Percentiles rank a stretch among this genome's conserved stretches.
Conservation (phyloP, 2,797 vertebrate species). For the Agapornis canus region DNA sequence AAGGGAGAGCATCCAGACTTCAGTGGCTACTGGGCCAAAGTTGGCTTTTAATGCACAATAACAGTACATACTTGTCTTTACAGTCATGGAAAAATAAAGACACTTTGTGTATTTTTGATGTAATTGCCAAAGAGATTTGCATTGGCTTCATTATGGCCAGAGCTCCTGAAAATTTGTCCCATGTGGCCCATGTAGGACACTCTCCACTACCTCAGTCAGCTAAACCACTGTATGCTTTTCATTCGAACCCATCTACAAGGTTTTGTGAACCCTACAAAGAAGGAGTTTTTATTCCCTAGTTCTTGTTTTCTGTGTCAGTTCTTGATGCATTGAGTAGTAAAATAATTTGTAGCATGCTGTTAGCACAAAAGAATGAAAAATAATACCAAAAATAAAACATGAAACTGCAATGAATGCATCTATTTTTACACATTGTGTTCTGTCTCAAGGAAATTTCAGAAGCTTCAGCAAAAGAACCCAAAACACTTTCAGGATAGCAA, state of each 20-base stretch:
- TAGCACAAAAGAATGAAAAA: conserved; percentile 63
- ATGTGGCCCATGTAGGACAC: background rate
- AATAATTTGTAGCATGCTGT: conserved; percentile 55
- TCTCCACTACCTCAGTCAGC: background rate
- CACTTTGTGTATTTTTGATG: background rate
- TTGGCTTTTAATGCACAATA: background rate
- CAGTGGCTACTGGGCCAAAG: too few relatives aligned
- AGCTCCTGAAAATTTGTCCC: background rate
- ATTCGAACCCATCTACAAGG: background rate
- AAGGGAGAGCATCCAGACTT: background rate
- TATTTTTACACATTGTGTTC: conserved; percentile 53
- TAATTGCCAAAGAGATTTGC: background rate
- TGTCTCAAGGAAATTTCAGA: conserved; percentile 54
- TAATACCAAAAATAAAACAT: conserved; percentile 63
- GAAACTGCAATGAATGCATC: conserved; percentile 39
- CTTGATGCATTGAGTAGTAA: conserved; percentile 54
- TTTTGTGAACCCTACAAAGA: background rate
- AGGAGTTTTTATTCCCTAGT: background rate
- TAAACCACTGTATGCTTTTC: background rate
- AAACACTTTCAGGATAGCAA: conserved; percentile 7
- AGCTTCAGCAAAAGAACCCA: conserved; percentile 16
- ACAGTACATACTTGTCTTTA: background rate
- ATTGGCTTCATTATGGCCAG: background rate
- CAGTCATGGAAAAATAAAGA: background rate
- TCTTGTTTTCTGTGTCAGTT: conserved; percentile 43